phyloP scores from a whole-genome alignment of 2,888 invertebrate genomes.

The Diplolepis rosae region DNA sequence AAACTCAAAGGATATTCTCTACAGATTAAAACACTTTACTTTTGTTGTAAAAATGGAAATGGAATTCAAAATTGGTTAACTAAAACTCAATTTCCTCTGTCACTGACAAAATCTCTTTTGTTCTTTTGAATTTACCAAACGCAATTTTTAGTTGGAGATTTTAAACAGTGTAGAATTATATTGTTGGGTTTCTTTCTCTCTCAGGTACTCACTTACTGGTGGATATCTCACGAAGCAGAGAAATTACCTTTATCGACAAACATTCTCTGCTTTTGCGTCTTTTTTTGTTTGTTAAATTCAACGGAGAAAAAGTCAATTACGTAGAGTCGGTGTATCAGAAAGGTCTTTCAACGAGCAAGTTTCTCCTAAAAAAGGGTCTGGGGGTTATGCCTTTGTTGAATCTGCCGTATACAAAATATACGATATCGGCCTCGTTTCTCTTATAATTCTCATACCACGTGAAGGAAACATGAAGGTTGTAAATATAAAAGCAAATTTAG shows the following conservation, averaged over 20 bases:
- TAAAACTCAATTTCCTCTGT: not conserved
- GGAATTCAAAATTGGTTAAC: not conserved
- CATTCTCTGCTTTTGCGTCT: slow-evolving; percentile 1
- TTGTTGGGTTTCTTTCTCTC: not conserved
- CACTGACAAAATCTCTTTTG: not conserved
- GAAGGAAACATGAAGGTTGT: not conserved
- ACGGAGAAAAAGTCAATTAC: slow-evolving; percentile 29
- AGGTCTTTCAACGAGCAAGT: slow-evolving; percentile 28
- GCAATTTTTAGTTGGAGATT: not conserved
- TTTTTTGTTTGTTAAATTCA: slow-evolving; percentile 24
- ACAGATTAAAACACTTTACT: too few species aligned
- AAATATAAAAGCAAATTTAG: slow-evolving; percentile 5
- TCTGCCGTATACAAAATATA: slow-evolving; percentile 28
- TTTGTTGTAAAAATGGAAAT: too few species aligned
- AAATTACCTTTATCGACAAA: slow-evolving; percentile 21
- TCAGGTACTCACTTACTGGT: not conserved
- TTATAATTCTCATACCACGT: slow-evolving; percentile 5
- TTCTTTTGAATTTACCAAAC: not conserved
- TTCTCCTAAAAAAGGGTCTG: slow-evolving; percentile 26
- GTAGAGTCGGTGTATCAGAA: slow-evolving; percentile 29
- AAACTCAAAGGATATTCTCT: too few species aligned
- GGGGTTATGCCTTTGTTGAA: slow-evolving; percentile 31
- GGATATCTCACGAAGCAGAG: not conserved
- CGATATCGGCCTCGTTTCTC: slow-evolving; percentile 23
- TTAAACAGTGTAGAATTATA: not conserved